Base-by-base conservation (phyloP, 2,113 vertebrate genomes). In the Eulemur macaco region DNA sequence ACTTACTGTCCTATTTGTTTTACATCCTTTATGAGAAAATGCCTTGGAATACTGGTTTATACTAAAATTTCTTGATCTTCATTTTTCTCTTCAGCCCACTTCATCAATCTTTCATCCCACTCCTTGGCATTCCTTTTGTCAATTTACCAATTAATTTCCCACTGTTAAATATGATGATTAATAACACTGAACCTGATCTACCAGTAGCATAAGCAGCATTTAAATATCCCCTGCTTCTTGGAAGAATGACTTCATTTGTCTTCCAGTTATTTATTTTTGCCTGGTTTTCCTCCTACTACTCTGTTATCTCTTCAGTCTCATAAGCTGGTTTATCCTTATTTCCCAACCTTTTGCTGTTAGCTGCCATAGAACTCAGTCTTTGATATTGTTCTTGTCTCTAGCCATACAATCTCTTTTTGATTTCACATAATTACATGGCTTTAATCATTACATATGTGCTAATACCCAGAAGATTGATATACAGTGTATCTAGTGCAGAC, bases 41-140 rank as follows among this genome's bases (percentile, higher is more conserved):
- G 8, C 8, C 27, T 58, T 74, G 31, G 27, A 83, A 93, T 3
- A 31, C 0, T 25, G 6, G 5, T 81, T 95, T 66, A 39, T 39
- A 63, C 7, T 31, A 52, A 92, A 74, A 50, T 74, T 37, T 78
- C 8, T 42, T 68, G 50, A 20, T 45, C 27, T 52, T 3, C 6
- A n/a, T 76, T 81, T 50, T 4, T 25, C 18, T 84, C 45, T 71
- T 88, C 14, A 88, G 12, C 12, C 37, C 4, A 15, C 4, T 73
- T 84, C 54, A 87, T 77, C 47, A 66, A 23, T 47, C 2, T 25
- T 84, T 78, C 15, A 80, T 64, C 13, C 1, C 9, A 4, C 31
- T 8, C 7, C 4, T n/a, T 4, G 17, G 1, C 1, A 42, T 0
- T n/a, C 8, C 5, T 66, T 56, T 84, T 50, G 5, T 34, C 45